Percentiles rank a stretch among this genome's conserved stretches.
Conservation (phyloP, 2,113 vertebrate species). For the Trematomus loennbergii region DNA sequence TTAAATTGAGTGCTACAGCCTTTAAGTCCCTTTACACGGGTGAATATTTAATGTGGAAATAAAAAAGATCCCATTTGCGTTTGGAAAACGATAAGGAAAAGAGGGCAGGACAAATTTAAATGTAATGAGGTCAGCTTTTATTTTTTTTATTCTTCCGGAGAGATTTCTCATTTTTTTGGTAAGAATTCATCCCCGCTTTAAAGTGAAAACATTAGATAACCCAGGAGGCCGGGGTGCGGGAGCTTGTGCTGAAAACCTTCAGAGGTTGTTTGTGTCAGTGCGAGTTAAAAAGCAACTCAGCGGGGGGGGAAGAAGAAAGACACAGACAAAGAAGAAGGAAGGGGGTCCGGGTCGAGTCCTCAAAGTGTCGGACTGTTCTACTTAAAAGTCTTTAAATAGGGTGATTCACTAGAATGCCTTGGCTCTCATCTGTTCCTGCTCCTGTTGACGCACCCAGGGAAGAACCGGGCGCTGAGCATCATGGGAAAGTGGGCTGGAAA, state of each 20-base stretch:
- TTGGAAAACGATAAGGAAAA: constrained; percentile 52
- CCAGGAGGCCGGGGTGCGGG: neutral
- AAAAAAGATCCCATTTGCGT: constrained; percentile 40
- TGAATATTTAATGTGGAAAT: constrained; percentile 56
- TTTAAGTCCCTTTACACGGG: constrained; percentile 36
- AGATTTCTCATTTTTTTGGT: constrained; percentile 1
- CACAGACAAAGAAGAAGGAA: constrained; percentile 16
- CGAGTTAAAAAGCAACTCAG: constrained; percentile 31
- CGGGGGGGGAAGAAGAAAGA: constrained; percentile 14
- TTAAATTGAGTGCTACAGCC: constrained; percentile 38
- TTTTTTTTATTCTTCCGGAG: constrained; percentile 27
- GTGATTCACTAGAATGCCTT: constrained; percentile 63
- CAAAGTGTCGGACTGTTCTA: constrained; percentile 76
- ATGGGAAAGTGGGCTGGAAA: constrained; percentile 66
- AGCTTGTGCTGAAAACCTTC: constrained; percentile 12
- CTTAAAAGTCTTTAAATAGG: constrained; percentile 83
- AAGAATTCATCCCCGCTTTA: neutral
- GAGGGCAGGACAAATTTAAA: constrained; percentile 42
- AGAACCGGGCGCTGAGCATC: constrained; percentile 46
- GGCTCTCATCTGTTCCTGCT: constrained; percentile 68
- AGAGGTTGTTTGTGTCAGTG: constrained; percentile 41
- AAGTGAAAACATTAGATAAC: constrained; percentile 44
- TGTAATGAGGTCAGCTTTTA: constrained; percentile 56
- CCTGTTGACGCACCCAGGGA: constrained; percentile 54
- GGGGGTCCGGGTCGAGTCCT: constrained; percentile 69